phyloP scores from a whole-genome alignment of 2,113 vertebrate species.

The Cephalopterus ornatus region DNA sequence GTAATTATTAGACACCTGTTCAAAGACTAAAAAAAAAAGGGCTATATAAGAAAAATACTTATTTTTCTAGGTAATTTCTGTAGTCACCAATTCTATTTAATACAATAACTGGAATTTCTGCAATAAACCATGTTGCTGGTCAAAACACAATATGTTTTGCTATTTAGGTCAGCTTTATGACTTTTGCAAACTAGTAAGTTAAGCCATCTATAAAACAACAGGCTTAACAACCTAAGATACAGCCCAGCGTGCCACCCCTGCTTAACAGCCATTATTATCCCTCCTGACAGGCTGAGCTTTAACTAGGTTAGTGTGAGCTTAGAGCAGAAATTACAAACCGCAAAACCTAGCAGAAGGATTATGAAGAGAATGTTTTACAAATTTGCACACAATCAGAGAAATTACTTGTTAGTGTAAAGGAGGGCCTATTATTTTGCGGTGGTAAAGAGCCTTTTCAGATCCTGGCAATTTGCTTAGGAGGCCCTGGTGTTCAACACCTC shows the following conservation, averaged over 20 bases:
- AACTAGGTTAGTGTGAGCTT: constrained; percentile 40
- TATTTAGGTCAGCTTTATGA: constrained; percentile 34
- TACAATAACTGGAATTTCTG: not conserved
- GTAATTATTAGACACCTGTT: not conserved
- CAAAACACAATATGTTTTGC: not conserved
- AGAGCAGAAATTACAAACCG: not conserved
- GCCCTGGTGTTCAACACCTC: not conserved
- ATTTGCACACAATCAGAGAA: not conserved
- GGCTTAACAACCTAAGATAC: not conserved
- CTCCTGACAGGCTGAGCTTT: not conserved
- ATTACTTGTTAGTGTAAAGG: not conserved
- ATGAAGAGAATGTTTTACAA: not conserved
- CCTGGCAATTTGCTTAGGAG: not conserved
- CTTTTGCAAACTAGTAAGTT: not conserved
- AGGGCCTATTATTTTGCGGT: not conserved
- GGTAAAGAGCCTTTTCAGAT: not conserved
- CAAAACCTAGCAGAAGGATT: not conserved
- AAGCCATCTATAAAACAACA: constrained; percentile 27
- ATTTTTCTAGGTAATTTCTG: not conserved
- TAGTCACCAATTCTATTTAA: not conserved
- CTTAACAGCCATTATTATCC: not conserved
- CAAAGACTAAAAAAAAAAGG: not conserved
- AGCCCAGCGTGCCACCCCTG: not conserved
- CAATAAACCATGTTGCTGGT: not conserved
- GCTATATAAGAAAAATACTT: not conserved